Percentiles rank a stretch among this genome's conserved stretches.
Conservation (phyloP, 2,797 vertebrate genomes). For the Scyliorhinus canicula region DNA sequence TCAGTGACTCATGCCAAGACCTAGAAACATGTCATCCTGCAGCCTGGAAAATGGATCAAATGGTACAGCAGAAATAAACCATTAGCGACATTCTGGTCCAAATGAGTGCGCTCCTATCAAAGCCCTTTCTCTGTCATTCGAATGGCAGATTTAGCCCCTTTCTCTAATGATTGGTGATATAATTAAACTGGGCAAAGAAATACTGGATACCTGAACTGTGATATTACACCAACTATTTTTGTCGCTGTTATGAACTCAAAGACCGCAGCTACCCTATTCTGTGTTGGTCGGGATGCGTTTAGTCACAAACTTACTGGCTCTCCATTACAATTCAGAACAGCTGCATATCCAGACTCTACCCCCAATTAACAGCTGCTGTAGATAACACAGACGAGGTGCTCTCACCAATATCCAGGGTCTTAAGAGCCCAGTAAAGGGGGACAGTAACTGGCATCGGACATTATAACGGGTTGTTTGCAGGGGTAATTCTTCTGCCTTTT, state of each 20-base stretch:
- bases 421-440: not conserved
- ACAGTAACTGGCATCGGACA: not conserved
- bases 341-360: not conserved
- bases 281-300: not conserved
- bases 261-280: not conserved
- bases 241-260: not conserved
- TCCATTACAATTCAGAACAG: not conserved
- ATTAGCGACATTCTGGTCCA: too few relatives aligned
- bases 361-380: conserved; percentile 13
- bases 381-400: not conserved
- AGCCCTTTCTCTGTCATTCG: not conserved
- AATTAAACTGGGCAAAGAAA: conserved; percentile 2
- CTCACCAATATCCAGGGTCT: not conserved
- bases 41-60: not conserved
- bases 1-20: not conserved
- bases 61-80: not conserved
- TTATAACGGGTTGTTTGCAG: not conserved
- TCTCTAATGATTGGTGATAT: not conserved
- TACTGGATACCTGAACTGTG: not conserved
- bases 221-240: not conserved
- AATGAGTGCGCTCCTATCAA: not conserved
- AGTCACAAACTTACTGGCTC: not conserved
- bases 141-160: not conserved
- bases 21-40: not conserved
- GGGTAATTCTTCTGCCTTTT: not conserved